These are phyloP conservation scores for Urocitellus parryii DNA, from an alignment of 2,113 vertebrate species.

Conservation along the genomic window DNA sequence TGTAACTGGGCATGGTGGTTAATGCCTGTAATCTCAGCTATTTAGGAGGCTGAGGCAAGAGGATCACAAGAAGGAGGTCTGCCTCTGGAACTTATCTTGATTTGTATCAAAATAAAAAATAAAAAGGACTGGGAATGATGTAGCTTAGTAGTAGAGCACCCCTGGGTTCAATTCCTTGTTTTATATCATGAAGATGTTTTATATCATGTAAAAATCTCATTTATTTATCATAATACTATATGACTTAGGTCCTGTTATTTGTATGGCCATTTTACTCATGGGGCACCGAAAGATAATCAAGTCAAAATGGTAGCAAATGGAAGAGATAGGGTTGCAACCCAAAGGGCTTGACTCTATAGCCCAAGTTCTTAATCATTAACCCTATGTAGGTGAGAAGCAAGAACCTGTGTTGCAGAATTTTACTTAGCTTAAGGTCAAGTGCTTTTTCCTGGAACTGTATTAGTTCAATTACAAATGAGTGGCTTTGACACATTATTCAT, in stretches of 20 bases:
- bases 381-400: neutral
- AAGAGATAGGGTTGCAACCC: neutral
- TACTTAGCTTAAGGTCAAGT: neutral
- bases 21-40: too few relatives aligned
- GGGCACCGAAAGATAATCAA: neutral
- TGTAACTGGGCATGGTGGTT: neutral
- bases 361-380: conserved; percentile 41
- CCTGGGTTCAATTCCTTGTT: neutral
- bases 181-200: conserved; percentile 25
- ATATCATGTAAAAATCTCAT: neutral
- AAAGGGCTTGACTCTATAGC: neutral
- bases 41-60: too few relatives aligned
- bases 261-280: conserved; percentile 8
- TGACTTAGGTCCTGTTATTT: neutral
- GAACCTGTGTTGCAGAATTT: neutral
- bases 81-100: too few relatives aligned
- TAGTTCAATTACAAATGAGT: conserved; percentile 11
- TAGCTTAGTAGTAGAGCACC: too few relatives aligned
- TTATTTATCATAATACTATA: neutral
- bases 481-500: neutral
- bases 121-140: too few relatives aligned
- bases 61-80: too few relatives aligned
- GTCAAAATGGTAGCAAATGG: conserved; percentile 32
- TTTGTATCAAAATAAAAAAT: too few relatives aligned
- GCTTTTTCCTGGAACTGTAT: conserved; percentile 20